Evolutionary conservation across 2,797 vertebrate species (phyloP), one percentile per base, ranked within the genome.

Genomic region (Spheniscus humboldti): DNA sequence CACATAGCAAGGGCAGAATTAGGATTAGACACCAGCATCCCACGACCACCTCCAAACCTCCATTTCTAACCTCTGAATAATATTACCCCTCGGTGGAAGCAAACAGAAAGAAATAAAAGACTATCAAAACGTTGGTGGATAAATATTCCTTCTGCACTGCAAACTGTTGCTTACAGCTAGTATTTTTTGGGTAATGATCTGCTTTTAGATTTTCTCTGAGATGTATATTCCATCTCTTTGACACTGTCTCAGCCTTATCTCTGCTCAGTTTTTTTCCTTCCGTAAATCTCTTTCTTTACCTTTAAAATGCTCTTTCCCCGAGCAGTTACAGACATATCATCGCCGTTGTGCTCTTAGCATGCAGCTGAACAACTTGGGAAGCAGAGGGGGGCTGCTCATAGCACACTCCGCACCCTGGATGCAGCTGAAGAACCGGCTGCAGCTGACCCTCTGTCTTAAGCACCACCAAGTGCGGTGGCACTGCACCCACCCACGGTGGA

Each of bases 191-290:
- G 90, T 90, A 96, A 95, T 87, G 90, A 97, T 96, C 91, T 90
- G 79, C 90, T 92, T 95, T 94, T 86, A 95, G 96, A 92, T 97
- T 95, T 96, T 94, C 85, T 60, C 82, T 5, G 28, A 86, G 83
- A 95, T 89, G 94, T 87, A 82, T 93, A 95, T 94, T 95, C 94
- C 94, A 95, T 97, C 92, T 96, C 86, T 92, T 87, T 94, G 95
- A 91, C 92, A 67, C 52, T 43, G 79, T 74, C 93, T 96, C 90
- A 71, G 95, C 86, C 92, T 96, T 97, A 96, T 96, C 96, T 92
- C 77, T 41, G 25, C 71, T 89, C 66, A 3, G 80, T 95, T 94
- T 88, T 82, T 22, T 4, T 0, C 6, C 50, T 74, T 79, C 55
- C 94, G 84, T 95, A 95, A 96, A 96, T 95, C 83, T 94, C 67